phyloP scores from a whole-genome alignment of 2,888 invertebrate genomes.

The Chorisops tibialis region DNA sequence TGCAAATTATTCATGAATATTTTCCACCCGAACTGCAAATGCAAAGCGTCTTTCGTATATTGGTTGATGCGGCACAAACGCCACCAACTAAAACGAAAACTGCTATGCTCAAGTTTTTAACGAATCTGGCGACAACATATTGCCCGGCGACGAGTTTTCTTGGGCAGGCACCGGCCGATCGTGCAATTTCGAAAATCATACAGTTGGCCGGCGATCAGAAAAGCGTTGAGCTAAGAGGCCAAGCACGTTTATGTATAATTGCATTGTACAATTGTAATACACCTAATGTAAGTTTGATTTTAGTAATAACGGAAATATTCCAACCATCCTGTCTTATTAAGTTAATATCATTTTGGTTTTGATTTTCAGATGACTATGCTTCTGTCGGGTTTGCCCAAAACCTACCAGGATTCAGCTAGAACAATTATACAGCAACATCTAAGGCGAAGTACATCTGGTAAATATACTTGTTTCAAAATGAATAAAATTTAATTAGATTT shows the following conservation, averaged over 20 bases:
- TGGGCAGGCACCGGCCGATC: conserved; percentile 55
- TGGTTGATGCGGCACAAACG: conserved; percentile 89
- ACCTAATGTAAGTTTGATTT: conserved; percentile 54
- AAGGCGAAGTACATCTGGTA: conserved; percentile 60
- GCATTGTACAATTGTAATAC: conserved; percentile 89
- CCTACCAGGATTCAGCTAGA: conserved; percentile 70
- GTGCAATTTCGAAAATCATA: conserved; percentile 71
- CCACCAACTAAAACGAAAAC: conserved; percentile 80
- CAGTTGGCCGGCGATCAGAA: conserved; percentile 67
- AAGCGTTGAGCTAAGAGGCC: conserved; percentile 66
- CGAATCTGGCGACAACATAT: conserved; percentile 64
- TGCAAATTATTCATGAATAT: conserved; percentile 71
- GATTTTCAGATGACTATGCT: conserved; percentile 73
- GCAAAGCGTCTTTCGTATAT: conserved; percentile 67
- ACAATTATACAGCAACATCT: conserved; percentile 71
- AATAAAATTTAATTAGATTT: too few species aligned
- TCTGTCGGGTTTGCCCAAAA: conserved; percentile 67
- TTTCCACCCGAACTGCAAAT: conserved; percentile 66
- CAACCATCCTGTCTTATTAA: neutral
- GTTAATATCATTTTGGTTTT: conserved; percentile 10
- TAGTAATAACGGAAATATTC: neutral
- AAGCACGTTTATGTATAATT: conserved; percentile 69
- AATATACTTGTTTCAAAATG: too few species aligned
- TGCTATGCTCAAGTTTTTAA: conserved; percentile 71
- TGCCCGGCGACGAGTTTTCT: conserved; percentile 54